A percentile compares a stretch with the other conserved stretches of the same genome.
Conservation (phyloP, 2,888 invertebrate species). For the Drosophila buzzatii region DNA sequence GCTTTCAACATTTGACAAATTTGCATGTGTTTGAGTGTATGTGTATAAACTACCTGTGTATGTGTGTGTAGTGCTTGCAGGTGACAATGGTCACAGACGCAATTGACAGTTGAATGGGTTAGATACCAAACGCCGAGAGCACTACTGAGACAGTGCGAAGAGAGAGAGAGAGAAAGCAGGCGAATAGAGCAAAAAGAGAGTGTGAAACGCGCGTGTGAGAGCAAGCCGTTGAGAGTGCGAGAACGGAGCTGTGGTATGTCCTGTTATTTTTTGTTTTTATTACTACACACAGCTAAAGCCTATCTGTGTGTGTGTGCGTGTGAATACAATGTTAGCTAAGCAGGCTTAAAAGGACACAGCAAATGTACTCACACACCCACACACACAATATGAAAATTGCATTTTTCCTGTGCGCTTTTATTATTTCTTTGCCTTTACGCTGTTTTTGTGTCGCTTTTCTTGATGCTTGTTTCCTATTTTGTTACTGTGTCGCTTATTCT, state of each 20-base stretch:
- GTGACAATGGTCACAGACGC: constrained; percentile 53
- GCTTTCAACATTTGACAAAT: constrained; percentile 54
- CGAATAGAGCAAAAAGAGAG: constrained; percentile 13
- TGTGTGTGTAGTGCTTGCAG: constrained; percentile 36
- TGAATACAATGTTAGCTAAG: constrained; percentile 59
- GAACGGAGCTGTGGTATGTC: constrained; percentile 32
- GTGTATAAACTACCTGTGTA: not conserved
- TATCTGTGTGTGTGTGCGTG: constrained; percentile 17
- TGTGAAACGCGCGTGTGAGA: constrained; percentile 19
- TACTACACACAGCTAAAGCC: constrained; percentile 16
- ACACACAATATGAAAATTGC: constrained; percentile 68
- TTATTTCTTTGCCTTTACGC: constrained; percentile 25
- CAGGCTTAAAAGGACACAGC: constrained; percentile 48
- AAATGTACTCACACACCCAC: constrained; percentile 21
- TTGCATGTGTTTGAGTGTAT: constrained; percentile 27
- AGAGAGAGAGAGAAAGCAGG: constrained; percentile 9
- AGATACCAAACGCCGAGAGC: constrained; percentile 39
- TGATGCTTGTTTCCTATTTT: constrained; percentile 18
- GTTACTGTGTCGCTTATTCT: constrained; percentile 22
- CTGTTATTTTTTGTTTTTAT: constrained; percentile 44
- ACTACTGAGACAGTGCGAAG: constrained; percentile 1
- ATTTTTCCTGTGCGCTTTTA: constrained; percentile 65
- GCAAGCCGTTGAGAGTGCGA: constrained; percentile 18
- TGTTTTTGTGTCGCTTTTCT: constrained; percentile 22
- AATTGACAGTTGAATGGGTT: constrained; percentile 53